Evolutionary conservation across 2,888 invertebrate genomes (phyloP).

Genomic region (Netelia virgata): DNA sequence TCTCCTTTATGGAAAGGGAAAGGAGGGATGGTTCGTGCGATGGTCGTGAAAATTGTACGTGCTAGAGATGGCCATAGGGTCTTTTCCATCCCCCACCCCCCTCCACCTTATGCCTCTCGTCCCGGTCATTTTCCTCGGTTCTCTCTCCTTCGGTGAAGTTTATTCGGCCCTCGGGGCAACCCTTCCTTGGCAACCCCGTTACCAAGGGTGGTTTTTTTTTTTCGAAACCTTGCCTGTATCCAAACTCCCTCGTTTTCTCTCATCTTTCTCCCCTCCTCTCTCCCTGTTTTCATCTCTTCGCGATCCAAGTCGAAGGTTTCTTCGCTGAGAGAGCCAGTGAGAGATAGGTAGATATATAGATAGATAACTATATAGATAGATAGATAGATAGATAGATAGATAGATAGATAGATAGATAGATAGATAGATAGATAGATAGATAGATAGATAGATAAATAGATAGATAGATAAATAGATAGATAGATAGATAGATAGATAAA

Average conservation of each 20-base stretch:
- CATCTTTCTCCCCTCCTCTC: conserved; percentile 14
- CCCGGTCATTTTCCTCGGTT: conserved; percentile 21
- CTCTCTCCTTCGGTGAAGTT: conserved; percentile 39
- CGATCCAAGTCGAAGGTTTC: neutral
- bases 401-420: too few relatives aligned
- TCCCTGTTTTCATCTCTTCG: conserved; percentile 1
- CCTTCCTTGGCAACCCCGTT: conserved; percentile 54
- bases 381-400: too few relatives aligned
- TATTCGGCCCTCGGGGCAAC: conserved; percentile 55
- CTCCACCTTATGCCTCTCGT: neutral
- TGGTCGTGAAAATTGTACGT: conserved; percentile 52
- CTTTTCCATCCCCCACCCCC: neutral
- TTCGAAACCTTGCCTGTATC: conserved; percentile 32
- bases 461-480: too few relatives aligned
- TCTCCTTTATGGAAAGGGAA: neutral
- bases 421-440: too few relatives aligned
- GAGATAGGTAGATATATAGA: too few relatives aligned
- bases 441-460: too few relatives aligned
- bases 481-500: too few relatives aligned
- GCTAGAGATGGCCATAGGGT: neutral
- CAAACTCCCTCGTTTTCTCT: conserved; percentile 43
- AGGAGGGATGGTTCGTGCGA: conserved; percentile 3
- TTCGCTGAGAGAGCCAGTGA: conserved; percentile 3
- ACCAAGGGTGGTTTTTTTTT: conserved; percentile 43
- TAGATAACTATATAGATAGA: too few relatives aligned